These are phyloP conservation scores for Drosophila pectinifera DNA, from an alignment of 1,140 invertebrate genomes.

Conservation along the genomic window DNA sequence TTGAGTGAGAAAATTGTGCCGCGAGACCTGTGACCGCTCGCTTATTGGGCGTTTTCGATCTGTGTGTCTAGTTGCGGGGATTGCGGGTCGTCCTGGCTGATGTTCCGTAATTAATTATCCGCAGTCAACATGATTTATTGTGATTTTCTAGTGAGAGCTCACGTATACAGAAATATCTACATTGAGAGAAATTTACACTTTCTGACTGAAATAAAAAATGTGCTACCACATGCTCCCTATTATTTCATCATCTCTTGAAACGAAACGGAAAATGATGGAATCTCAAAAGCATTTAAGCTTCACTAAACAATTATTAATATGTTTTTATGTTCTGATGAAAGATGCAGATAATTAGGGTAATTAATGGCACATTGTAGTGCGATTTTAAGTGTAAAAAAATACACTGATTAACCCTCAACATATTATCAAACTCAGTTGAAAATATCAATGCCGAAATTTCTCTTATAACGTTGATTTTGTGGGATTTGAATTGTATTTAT, in stretches of 20 bases:
- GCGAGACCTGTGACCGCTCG: conserved; percentile 32
- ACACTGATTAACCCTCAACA: background rate
- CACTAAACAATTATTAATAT: too few species aligned
- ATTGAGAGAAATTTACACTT: conserved; percentile 13
- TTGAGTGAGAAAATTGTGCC: conserved; percentile 32
- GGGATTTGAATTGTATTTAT: background rate
- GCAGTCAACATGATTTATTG: conserved; percentile 36
- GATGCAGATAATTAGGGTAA: too few species aligned
- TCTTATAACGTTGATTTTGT: background rate
- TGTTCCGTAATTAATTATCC: conserved; percentile 42
- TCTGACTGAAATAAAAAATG: background rate
- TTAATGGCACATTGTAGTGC: background rate
- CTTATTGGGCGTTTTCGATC: conserved; percentile 50
- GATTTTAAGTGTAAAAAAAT: background rate
- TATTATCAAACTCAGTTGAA: background rate
- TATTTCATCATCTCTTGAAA: conserved; percentile 10
- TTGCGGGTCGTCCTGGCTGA: conserved; percentile 15
- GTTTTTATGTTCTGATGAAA: background rate
- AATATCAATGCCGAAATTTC: background rate
- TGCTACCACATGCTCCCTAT: background rate
- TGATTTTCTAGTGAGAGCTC: conserved; percentile 24
- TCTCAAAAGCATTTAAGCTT: background rate
- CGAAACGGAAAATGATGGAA: background rate
- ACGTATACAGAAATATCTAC: conserved; percentile 41
- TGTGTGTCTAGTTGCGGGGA: conserved; percentile 8